Percentiles rank a stretch among this genome's conserved stretches.
Conservation (phyloP, 2,113 vertebrate genomes). For the Notarius quadriscutis region DNA sequence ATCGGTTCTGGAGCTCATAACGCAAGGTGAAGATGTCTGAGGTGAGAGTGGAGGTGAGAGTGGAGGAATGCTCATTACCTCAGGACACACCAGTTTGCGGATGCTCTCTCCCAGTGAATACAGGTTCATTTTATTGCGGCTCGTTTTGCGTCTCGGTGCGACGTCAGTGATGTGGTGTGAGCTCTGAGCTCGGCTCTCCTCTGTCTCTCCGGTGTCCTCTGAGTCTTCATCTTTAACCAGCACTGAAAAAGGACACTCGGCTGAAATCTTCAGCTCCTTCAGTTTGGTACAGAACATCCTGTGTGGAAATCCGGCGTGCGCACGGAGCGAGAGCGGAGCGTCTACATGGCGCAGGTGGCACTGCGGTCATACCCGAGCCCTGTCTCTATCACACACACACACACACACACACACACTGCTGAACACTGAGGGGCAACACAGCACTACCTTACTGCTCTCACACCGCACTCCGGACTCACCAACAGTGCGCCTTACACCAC, state of each 20-base stretch:
- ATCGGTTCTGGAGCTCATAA: too few relatives aligned
- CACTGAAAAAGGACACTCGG: constrained; percentile 92
- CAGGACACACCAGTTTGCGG: constrained; percentile 90
- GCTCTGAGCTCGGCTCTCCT: constrained; percentile 65
- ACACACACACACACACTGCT: constrained; percentile 18
- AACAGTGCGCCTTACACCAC: neutral
- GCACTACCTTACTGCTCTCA: neutral
- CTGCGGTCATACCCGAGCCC: constrained; percentile 54
- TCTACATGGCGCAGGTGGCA: constrained; percentile 55
- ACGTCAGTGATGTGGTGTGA: constrained; percentile 73
- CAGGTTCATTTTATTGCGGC: constrained; percentile 88
- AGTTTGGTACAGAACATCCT: constrained; percentile 96
- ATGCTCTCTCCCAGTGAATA: constrained; percentile 93
- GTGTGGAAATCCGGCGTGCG: constrained; percentile 1
- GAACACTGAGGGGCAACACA: neutral
- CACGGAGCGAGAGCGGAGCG: constrained; percentile 47
- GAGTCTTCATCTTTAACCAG: constrained; percentile 72
- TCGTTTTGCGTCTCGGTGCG: constrained; percentile 79
- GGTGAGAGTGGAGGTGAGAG: neutral
- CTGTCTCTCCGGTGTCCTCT: constrained; percentile 72
- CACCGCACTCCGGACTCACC: neutral
- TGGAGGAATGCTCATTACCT: constrained; percentile 76
- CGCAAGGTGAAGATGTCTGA: accelerated
- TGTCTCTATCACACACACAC: constrained; percentile 39
- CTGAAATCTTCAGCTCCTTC: constrained; percentile 91